These are phyloP conservation scores for Phymanthus crucifer DNA, from an alignment of 92 coral and sea anemone genomes.

Conservation along the genomic window DNA sequence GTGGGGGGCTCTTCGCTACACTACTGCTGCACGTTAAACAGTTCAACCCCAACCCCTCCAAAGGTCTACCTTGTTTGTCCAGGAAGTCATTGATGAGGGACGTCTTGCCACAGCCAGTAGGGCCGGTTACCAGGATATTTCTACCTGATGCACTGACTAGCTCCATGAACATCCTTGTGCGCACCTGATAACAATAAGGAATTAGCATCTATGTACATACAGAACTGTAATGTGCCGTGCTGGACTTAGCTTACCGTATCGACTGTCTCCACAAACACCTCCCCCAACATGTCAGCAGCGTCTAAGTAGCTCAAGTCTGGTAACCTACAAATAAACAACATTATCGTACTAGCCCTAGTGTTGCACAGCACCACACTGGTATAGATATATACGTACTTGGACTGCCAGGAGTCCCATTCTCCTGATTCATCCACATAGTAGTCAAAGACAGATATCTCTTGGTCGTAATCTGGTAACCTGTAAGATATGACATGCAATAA, in stretches of 20 bases:
- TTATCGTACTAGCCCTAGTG: not conserved
- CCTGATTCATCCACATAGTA: conserved; percentile 99
- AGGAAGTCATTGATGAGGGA: conserved; percentile 87
- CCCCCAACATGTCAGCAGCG: conserved; percentile 97
- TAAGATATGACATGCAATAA: not conserved
- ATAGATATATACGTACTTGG: conserved; percentile 60
- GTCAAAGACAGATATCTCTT: conserved; percentile 97
- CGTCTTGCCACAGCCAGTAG: conserved; percentile 91
- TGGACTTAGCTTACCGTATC: conserved; percentile 67
- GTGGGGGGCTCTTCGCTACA: too few species aligned
- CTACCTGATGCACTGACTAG: conserved; percentile 93
- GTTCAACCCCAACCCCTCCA: too few species aligned
- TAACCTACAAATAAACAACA: conserved; percentile 51
- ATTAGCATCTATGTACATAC: not conserved
- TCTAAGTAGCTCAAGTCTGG: conserved; percentile 98
- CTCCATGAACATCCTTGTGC: conserved; percentile 91
- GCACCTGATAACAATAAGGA: conserved; percentile 56
- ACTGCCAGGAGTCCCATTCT: conserved; percentile 99
- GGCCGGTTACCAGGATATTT: conserved; percentile 87
- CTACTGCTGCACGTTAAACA: not conserved
- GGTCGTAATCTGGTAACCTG: conserved; percentile 96
- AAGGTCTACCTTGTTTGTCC: conserved; percentile 83
- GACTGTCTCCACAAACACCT: conserved; percentile 91
- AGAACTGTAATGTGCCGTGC: not conserved
- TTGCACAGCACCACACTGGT: not conserved